These are phyloP conservation scores for Strigamia maritima DNA, from an alignment of 2,888 invertebrate genomes.

Conservation along the genomic window DNA sequence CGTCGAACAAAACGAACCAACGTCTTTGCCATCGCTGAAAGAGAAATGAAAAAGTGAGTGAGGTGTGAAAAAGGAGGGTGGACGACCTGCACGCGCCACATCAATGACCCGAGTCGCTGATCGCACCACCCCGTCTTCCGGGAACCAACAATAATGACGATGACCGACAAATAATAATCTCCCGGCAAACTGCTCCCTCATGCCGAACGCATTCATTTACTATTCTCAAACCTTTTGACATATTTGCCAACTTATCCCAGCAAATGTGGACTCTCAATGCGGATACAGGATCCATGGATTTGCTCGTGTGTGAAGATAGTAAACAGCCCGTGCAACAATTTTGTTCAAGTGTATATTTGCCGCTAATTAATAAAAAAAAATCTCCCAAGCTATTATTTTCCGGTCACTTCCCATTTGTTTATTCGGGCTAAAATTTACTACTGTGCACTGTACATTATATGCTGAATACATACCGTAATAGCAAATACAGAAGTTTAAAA, in stretches of 20 bases:
- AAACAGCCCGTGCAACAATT: too few species aligned
- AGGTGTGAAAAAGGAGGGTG: not conserved
- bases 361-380: too few species aligned
- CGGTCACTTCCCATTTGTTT: too few species aligned
- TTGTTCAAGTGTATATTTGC: too few species aligned
- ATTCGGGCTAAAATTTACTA: too few species aligned
- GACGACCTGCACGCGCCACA: slow-evolving; percentile 1
- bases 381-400: too few species aligned
- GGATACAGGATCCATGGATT: too few species aligned
- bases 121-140: slow-evolving; percentile 11
- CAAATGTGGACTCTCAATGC: too few species aligned
- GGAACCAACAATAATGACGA: slow-evolving; percentile 5
- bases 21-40: slow-evolving; percentile 97
- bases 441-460: too few species aligned
- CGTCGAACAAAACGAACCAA: slow-evolving; percentile 96
- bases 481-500: too few species aligned
- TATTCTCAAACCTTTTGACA: not conserved
- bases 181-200: not conserved
- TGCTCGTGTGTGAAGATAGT: too few species aligned
- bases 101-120: not conserved
- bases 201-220: not conserved
- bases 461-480: too few species aligned
- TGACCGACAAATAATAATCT: slow-evolving; percentile 1
- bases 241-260: not conserved
- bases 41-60: slow-evolving; percentile 48